Evolutionary conservation across 1,140 invertebrate genomes (phyloP), one percentile per base, ranked within the genome.

Genomic region (Drosophila takahashii): DNA sequence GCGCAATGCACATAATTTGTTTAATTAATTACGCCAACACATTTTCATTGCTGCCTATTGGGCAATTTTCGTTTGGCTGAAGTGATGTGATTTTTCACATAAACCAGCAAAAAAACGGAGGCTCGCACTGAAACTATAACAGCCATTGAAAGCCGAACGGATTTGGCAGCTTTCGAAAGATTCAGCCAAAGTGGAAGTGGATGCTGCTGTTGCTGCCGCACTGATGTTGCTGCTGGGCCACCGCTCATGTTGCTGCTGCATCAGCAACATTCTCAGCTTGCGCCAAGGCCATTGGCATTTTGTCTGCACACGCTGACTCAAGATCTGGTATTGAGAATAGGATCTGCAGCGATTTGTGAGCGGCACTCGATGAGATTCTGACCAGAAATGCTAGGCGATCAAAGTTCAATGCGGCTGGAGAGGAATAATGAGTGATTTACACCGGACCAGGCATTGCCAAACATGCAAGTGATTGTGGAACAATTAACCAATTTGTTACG

Each of bases 1-100:
- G 83, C 84, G 83, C 83, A 86, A 86, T 89, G 48, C 79, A 89
- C 84, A 89, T 87, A 89, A 87, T 87, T 87, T 87, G 84, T 87
- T 87, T 87, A 87, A 87, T 87, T 87, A 87, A 87, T 87, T 87
- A 87, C 71, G 66, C 71, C 84, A 84, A 89, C 83, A 87, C 83
- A 87, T 86, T 87, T 86, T 72, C 80, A 72, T 78, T 75, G 52
- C 61, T 72, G 72, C 51, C 67, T 51, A 85, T 85, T 85, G 83
- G 48, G 73, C 70, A 85, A 85, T 52, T 32, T 11, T 22, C 27
- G 60, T 62, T 39, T 47, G 61, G 54, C 44, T 36, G 44, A 47
- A 22, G 52, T 51, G 65, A 83, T 86, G 83, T 76, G 83, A 86
- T 79, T 83, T 83, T 83, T 89, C 84, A 76, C 83, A 86, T 79